A percentile compares a stretch with the other conserved stretches of the same genome.
phyloP scores from a whole-genome alignment of 2,797 vertebrate genomes.

The Anabacerthia variegaticeps region DNA sequence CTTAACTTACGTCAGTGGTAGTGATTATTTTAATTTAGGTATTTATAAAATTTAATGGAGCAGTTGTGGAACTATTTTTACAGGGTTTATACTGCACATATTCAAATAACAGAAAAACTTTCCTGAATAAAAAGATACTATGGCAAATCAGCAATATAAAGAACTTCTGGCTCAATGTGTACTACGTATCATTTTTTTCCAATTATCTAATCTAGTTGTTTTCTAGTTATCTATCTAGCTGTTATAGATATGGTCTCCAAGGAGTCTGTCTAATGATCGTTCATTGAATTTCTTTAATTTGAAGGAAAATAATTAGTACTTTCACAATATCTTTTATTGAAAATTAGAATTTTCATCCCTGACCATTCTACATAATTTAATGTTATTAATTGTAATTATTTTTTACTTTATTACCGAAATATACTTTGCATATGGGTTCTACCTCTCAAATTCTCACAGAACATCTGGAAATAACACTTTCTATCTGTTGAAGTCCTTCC shows the following conservation, averaged over 20 bases:
- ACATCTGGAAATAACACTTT: not conserved
- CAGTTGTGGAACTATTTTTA: not conserved
- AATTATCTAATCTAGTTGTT: not conserved
- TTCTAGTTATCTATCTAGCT: not conserved
- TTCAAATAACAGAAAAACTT: not conserved
- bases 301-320: constrained; percentile 32
- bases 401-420: not conserved
- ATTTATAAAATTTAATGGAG: not conserved
- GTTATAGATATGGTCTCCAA: not conserved
- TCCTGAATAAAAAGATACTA: not conserved
- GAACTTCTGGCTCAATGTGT: not conserved
- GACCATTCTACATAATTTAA: not conserved
- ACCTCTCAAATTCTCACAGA: not conserved
- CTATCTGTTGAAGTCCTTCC: not conserved
- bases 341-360: not conserved
- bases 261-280: not conserved
- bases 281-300: constrained; percentile 21
- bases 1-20: not conserved
- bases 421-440: not conserved
- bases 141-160: not conserved
- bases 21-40: not conserved
- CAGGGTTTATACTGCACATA: not conserved
- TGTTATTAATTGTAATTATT: not conserved
- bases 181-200: not conserved
- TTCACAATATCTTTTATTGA: not conserved